Evolutionary conservation across 1,140 invertebrate species (phyloP).

Genomic region (Chelonus insularis): DNA sequence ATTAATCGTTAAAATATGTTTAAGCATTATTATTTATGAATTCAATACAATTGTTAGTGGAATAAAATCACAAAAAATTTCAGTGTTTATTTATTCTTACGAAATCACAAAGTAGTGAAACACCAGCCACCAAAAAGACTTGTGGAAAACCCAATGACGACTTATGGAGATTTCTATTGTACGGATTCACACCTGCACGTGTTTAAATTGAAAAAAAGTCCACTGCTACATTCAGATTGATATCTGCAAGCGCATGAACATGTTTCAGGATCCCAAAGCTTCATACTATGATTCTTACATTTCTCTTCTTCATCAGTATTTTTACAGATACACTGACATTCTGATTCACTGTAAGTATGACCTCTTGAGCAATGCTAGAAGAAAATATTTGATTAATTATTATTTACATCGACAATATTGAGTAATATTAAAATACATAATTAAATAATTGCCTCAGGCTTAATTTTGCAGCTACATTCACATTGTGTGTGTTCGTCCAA

Average conservation of each 20-base stretch:
- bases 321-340: slow-evolving; percentile 65
- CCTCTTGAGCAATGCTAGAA: slow-evolving; percentile 64
- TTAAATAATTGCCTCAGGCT: slow-evolving; percentile 56
- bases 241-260: slow-evolving; percentile 66
- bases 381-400: slow-evolving; percentile 25
- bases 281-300: slow-evolving; percentile 59
- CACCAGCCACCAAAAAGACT: slow-evolving; percentile 28
- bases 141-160: slow-evolving; percentile 15
- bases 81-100: neutral
- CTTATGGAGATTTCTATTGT: slow-evolving; percentile 23
- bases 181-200: slow-evolving; percentile 63
- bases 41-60: no score
- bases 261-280: slow-evolving; percentile 65
- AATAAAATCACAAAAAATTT: no score
- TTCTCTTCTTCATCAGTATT: slow-evolving; percentile 66
- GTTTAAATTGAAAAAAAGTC: slow-evolving; percentile 63
- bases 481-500: slow-evolving; percentile 67
- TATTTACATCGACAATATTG: slow-evolving; percentile 13
- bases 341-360: slow-evolving; percentile 61
- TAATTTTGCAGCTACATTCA: slow-evolving; percentile 65
- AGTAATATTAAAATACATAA: slow-evolving; percentile 29
- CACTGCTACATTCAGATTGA: slow-evolving; percentile 62
- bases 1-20: no score
- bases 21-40: no score
- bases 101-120: slow-evolving; percentile 6